Evolutionary conservation across 2,797 vertebrate genomes (phyloP), one percentile per base, ranked within the genome.

Genomic region (Halcyon chelicuti): DNA sequence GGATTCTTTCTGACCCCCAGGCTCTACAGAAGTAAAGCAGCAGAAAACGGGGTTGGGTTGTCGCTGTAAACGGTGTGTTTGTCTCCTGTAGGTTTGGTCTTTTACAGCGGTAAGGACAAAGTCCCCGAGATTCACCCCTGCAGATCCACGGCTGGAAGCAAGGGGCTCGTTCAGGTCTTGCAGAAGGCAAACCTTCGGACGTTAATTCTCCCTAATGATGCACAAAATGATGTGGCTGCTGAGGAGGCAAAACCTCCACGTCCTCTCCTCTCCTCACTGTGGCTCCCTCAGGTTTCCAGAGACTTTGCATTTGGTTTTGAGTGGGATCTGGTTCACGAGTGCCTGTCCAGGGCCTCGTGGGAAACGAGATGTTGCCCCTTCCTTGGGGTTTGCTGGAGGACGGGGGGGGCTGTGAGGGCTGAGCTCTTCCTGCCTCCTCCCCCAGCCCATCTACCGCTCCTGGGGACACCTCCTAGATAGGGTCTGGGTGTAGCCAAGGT

Each of bases 281-380:
- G 28, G 9, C 51, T 68, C 49, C 44, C 55, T 39, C 35, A 5
- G 3, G 0, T 14, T 51, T 40, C 23, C 44, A 55, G 75, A 39
- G 52, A 2, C 18, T 57, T 55, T 3, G 5, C 33, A 0, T 54
- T 65, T 47, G 22, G n/a, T 37, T 52, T 29, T 9, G 31, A n/a
- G 2, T 1, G 4, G 33, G 23, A 10, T 6, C 28, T 39, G 31
- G 10, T 33, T 63, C 10, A 5, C 4, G 1, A 2, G 1, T 3
- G 14, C 12, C 42, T 25, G 23, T 7, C 52, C 35, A 11, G 57
- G 2, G 29, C 8, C 47, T 40, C 21, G 5, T 7, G 10, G 54
- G 5, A 55, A 37, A 16, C 0, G 33, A n/a, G 60, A 6, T 9
- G 28, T 23, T 49, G 81, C 46, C 3, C 2, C 25, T n/a, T 35